Evolutionary conservation across 2,113 vertebrate genomes (phyloP).

Genomic region (Rhinoderma darwinii): DNA sequence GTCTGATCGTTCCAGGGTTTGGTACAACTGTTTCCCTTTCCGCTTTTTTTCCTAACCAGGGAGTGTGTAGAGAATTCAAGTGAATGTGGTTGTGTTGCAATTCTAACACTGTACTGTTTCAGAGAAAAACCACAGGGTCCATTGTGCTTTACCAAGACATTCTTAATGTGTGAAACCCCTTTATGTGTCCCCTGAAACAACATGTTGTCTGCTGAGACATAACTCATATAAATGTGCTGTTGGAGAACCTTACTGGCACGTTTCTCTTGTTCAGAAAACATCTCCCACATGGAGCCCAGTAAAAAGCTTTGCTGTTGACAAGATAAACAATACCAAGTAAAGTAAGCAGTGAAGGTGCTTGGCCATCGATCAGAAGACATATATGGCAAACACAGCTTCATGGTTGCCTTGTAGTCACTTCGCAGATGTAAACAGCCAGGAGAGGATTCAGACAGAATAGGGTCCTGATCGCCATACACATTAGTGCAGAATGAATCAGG

Average conservation of each 20-base stretch:
- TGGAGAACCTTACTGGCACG: background rate
- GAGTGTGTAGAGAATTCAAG: too few relatives aligned
- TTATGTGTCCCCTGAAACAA: too few relatives aligned
- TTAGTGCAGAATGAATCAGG: background rate
- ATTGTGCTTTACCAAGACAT: too few relatives aligned
- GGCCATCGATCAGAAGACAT: background rate
- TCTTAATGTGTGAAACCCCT: too few relatives aligned
- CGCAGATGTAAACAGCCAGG: background rate
- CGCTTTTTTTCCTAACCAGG: too few relatives aligned
- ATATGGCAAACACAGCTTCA: background rate
- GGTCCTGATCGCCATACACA: background rate
- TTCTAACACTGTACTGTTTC: too few relatives aligned
- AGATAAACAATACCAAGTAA: constrained; percentile 22
- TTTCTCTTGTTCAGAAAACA: background rate
- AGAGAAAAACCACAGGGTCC: too few relatives aligned
- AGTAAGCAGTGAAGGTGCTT: background rate
- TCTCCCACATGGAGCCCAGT: background rate
- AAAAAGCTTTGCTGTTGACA: background rate
- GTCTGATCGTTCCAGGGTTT: too few relatives aligned
- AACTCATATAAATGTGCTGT: background rate
- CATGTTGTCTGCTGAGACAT: background rate
- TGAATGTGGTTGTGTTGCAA: too few relatives aligned
- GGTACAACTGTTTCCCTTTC: too few relatives aligned
- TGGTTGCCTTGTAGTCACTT: background rate
- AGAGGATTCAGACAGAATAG: background rate